A percentile compares a stretch with the other conserved stretches of the same genome.
phyloP scores from a whole-genome alignment of 2,113 vertebrate genomes.

The Melanocharis versteri region DNA sequence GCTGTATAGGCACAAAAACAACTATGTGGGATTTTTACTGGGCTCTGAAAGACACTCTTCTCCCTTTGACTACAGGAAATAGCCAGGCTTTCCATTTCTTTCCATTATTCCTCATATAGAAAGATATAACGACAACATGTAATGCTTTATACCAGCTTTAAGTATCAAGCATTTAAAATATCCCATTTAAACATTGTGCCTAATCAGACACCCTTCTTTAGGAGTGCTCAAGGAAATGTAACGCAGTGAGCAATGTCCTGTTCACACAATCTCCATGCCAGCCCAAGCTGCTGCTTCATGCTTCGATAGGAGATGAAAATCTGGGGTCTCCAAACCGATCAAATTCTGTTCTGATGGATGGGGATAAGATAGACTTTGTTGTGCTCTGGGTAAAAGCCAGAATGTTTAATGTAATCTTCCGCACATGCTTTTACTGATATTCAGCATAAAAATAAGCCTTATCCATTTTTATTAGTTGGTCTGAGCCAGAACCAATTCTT shows the following conservation, averaged over 20 bases:
- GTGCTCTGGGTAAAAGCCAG: slow-evolving; percentile 63
- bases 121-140: not conserved
- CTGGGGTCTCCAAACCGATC: slow-evolving; percentile 1
- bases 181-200: not conserved
- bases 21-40: not conserved
- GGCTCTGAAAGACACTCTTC: not conserved
- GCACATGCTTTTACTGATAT: slow-evolving; percentile 70
- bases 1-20: not conserved
- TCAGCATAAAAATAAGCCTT: slow-evolving; percentile 75
- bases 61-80: not conserved
- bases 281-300: not conserved
- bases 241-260: not conserved
- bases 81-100: not conserved
- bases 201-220: not conserved
- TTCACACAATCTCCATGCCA: not conserved
- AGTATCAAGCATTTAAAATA: not conserved
- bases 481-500: slow-evolving; percentile 56
- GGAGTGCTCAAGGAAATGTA: not conserved
- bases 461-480: slow-evolving; percentile 65
- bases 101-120: not conserved
- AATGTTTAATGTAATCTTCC: slow-evolving; percentile 73
- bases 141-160: not conserved
- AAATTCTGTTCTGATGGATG: slow-evolving; percentile 57
- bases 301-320: not conserved
- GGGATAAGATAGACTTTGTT: slow-evolving; percentile 53